Percentiles rank a stretch among this genome's conserved stretches.
Conservation (phyloP, 2,797 vertebrate genomes). For the Sebastes matsubarae region DNA sequence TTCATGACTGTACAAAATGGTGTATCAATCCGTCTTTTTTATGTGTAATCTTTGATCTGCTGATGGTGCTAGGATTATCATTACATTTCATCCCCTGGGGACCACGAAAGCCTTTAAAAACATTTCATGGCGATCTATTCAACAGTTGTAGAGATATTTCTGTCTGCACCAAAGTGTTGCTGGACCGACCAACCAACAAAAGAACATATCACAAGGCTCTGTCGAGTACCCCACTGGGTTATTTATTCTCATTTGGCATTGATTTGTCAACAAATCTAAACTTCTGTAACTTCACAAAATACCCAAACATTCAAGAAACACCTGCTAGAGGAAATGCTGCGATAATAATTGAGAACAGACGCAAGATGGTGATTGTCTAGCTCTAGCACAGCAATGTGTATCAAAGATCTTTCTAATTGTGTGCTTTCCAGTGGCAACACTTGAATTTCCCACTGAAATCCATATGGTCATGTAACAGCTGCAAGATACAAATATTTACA, state of each 20-base stretch:
- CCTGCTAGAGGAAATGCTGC: not conserved
- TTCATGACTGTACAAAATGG: not conserved
- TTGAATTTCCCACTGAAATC: not conserved
- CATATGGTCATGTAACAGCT: not conserved
- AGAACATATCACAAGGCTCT: not conserved
- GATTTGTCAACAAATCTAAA: not conserved
- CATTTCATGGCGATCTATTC: not conserved
- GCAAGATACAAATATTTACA: not conserved
- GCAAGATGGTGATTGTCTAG: not conserved
- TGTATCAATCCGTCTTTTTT: not conserved
- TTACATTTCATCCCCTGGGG: not conserved
- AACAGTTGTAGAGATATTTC: not conserved
- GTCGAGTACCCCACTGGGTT: not conserved
- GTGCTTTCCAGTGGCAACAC: not conserved
- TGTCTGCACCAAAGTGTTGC: not conserved
- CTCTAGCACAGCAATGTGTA: not conserved
- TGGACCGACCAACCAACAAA: not conserved
- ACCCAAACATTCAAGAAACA: not conserved
- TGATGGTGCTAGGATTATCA: not conserved
- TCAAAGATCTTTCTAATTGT: not conserved
- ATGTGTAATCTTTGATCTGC: not conserved
- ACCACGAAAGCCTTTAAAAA: not conserved
- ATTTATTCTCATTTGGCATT: not conserved
- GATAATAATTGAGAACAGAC: not conserved
- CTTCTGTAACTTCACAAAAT: not conserved